Evolutionary conservation across 2,888 invertebrate species (phyloP).

Genomic region (Phortica okadai): DNA sequence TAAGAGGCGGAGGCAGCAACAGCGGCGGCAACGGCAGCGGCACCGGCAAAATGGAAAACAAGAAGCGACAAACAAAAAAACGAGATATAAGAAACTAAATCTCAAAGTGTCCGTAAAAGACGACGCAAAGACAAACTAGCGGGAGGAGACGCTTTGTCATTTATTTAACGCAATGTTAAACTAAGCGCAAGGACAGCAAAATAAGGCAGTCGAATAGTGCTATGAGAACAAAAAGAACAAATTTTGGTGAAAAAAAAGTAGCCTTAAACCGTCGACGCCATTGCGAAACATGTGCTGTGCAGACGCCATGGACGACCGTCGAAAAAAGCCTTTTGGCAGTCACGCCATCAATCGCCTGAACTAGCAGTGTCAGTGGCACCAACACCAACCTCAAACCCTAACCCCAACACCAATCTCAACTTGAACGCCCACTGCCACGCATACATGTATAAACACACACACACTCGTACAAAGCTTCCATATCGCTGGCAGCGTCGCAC

Average conservation of each 20-base stretch:
- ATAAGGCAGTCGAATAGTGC: background rate
- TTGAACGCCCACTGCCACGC: too few relatives aligned
- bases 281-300: slow-evolving; percentile 11
- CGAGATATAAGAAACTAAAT: background rate
- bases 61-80: background rate
- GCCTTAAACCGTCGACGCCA: background rate
- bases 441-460: too few relatives aligned
- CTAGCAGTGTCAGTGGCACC: background rate
- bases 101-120: slow-evolving; percentile 1
- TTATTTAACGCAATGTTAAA: slow-evolving; percentile 40
- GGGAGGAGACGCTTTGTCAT: slow-evolving; percentile 38
- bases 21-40: background rate
- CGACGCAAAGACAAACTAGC: slow-evolving; percentile 39
- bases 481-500: background rate
- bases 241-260: background rate
- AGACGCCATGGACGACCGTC: background rate
- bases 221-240: background rate
- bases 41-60: slow-evolving; percentile 4
- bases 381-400: background rate
- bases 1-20: background rate
- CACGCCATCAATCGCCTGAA: slow-evolving; percentile 10
- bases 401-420: too few relatives aligned
- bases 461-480: too few relatives aligned
- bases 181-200: slow-evolving; percentile 37
- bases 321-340: slow-evolving; percentile 14